These are phyloP conservation scores for Sanderia malayensis DNA, from an alignment of 30 jellyfish, hydroid and myxozoan species.

Conservation along the genomic window DNA sequence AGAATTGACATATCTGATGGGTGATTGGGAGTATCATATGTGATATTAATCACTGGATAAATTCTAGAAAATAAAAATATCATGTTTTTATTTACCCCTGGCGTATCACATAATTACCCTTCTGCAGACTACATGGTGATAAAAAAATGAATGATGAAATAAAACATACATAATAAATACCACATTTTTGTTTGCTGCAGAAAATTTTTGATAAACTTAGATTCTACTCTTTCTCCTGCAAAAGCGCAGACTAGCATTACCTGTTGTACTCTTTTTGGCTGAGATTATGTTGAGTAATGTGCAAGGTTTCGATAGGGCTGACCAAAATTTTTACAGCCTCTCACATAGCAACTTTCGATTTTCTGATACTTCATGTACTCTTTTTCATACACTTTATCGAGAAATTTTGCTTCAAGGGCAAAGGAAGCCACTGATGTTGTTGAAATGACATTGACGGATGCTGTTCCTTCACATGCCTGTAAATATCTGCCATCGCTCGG, in stretches of 20 bases:
- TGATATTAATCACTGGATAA: neutral
- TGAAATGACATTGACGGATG: neutral
- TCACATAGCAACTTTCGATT: neutral
- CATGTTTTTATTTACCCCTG: neutral
- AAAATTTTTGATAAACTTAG: neutral
- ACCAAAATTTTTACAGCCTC: neutral
- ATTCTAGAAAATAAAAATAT: neutral
- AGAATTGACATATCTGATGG: neutral
- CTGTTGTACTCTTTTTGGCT: neutral
- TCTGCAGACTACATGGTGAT: slow-evolving; percentile 1
- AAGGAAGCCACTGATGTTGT: slow-evolving; percentile 1
- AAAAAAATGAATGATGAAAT: neutral
- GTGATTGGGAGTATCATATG: neutral
- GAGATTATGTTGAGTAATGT: neutral
- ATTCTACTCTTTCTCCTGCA: slow-evolving; percentile 1
- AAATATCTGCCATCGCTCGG: slow-evolving; percentile 2
- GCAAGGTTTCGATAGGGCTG: slow-evolving; percentile 3
- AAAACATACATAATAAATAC: neutral
- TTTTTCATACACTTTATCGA: neutral
- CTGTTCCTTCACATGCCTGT: slow-evolving; percentile 2
- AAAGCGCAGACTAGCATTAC: neutral
- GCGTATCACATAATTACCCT: neutral
- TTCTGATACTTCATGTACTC: neutral
- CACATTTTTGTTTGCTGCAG: neutral
- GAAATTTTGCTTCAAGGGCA: neutral